phyloP scores from a whole-genome alignment of 2,797 vertebrate genomes.

The Eptatretus atami region DNA sequence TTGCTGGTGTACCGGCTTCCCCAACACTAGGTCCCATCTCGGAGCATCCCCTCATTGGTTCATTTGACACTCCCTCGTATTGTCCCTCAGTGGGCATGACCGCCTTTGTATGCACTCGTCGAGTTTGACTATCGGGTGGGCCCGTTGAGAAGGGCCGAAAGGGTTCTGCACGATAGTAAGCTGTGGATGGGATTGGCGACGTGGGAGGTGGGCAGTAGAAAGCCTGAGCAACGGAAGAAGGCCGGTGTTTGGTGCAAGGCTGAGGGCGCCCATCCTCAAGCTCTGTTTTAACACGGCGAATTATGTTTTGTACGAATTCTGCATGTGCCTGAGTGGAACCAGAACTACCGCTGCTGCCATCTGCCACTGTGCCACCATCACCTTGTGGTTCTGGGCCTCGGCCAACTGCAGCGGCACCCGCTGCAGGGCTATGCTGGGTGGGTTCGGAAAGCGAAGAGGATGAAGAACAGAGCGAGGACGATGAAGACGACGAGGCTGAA shows the following conservation, averaged over 20 bases:
- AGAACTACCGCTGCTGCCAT: neutral
- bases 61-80: too few relatives aligned
- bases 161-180: slow-evolving; percentile 53
- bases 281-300: slow-evolving; percentile 83
- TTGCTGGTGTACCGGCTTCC: neutral
- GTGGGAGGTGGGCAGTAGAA: neutral
- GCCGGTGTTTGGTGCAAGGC: slow-evolving; percentile 1
- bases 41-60: too few relatives aligned
- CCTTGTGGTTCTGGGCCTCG: neutral
- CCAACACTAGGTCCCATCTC: neutral
- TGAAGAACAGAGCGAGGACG: neutral
- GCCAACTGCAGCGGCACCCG: too few relatives aligned
- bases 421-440: slow-evolving; percentile 1
- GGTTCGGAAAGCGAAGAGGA: slow-evolving; percentile 2
- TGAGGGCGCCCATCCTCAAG: slow-evolving; percentile 63
- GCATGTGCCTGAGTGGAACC: slow-evolving; percentile 29
- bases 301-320: slow-evolving; percentile 83
- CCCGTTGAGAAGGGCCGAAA: slow-evolving; percentile 1
- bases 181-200: slow-evolving; percentile 15
- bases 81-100: neutral
- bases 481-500: slow-evolving; percentile 28
- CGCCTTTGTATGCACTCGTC: neutral
- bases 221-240: neutral
- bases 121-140: slow-evolving; percentile 19
- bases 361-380: neutral